These are phyloP conservation scores for Dasysyrphus tricinctus DNA, from an alignment of 2,888 invertebrate species.

Conservation along the genomic window DNA sequence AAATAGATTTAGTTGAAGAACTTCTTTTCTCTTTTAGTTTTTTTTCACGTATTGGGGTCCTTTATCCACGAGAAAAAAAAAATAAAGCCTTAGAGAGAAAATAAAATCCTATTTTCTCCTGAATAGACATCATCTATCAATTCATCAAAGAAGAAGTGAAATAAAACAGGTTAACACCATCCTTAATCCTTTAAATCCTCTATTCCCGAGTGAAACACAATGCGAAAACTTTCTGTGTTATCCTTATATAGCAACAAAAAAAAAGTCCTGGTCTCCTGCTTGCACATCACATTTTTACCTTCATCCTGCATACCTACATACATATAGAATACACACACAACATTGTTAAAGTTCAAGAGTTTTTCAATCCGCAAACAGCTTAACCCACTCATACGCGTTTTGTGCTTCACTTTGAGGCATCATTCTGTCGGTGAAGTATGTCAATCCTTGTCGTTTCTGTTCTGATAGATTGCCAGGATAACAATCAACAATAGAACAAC, in stretches of 20 bases:
- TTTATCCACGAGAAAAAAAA: not conserved
- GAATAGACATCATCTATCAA: conserved; percentile 25
- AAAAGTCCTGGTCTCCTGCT: conserved; percentile 10
- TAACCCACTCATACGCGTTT: conserved; percentile 43
- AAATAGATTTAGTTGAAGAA: conserved; percentile 5
- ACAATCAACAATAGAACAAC: conserved; percentile 32
- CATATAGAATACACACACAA: not conserved
- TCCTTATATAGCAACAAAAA: not conserved
- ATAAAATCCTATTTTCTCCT: conserved; percentile 8
- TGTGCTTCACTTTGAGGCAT: conserved; percentile 22
- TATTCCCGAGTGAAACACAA: conserved; percentile 1
- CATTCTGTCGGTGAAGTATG: conserved; percentile 65
- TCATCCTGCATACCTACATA: too few relatives aligned
- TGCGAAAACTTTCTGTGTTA: conserved; percentile 21
- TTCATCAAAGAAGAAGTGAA: conserved; percentile 32
- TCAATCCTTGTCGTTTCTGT: conserved; percentile 53
- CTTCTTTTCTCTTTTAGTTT: not conserved
- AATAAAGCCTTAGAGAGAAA: not conserved
- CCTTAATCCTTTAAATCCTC: conserved; percentile 38
- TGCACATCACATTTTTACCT: too few relatives aligned
- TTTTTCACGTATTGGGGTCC: not conserved
- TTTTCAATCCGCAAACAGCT: conserved; percentile 45
- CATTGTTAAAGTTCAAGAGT: conserved; percentile 43
- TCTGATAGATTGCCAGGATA: conserved; percentile 60
- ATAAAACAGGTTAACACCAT: conserved; percentile 42